Evolutionary conservation across 2,113 vertebrate genomes (phyloP), one percentile per base, ranked within the genome.

Genomic region (Ctenodactylus gundi): DNA sequence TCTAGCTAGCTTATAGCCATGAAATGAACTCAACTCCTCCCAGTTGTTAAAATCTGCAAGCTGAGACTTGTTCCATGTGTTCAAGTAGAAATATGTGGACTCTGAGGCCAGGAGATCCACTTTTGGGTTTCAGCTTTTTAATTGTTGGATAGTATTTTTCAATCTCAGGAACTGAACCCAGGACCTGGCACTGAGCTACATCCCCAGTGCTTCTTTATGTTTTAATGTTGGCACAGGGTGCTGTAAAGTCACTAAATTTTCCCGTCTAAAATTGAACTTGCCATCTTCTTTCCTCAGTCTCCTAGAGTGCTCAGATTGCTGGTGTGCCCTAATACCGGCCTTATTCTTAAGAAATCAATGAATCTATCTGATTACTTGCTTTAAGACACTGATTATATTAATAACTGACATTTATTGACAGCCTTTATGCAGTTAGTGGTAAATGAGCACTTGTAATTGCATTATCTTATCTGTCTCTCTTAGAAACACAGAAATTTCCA

Each of bases 31-130:
- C 88, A n/a, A 41, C 29, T 91, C 53, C 86, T 88, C 67, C 70
- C n/a, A 88, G 78, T 41, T 87, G 53, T 72, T 80, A 51, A n/a
- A 86, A 36, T 94, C 44, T 94, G 70, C 90, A 94, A 91, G 92
- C 65, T 67, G 51, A 93, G 93, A 49, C 94, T 89, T 96, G 87
- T 91, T 94, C 57, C 67, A 55, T 39, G 51, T 67, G 51, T 57
- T 87, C 65, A 94, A 87, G 88, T 68, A 51, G 44, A 93, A 95
- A 87, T 14, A 94, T 80, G 31, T 46, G 27, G 29, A 46, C 34
- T 53, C 15, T 73, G 80, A 93, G n/a, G 46, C 34, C 90, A 95
- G 57, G 7, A 93, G 53, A 90, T 49, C 27, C 36, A 29, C 49
- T 88, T 88, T 90, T 62, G 11, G 83, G 29, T 67, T 86, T 94